Evolutionary conservation across 2,888 invertebrate genomes (phyloP).

Genomic region (Acleris laterana): DNA sequence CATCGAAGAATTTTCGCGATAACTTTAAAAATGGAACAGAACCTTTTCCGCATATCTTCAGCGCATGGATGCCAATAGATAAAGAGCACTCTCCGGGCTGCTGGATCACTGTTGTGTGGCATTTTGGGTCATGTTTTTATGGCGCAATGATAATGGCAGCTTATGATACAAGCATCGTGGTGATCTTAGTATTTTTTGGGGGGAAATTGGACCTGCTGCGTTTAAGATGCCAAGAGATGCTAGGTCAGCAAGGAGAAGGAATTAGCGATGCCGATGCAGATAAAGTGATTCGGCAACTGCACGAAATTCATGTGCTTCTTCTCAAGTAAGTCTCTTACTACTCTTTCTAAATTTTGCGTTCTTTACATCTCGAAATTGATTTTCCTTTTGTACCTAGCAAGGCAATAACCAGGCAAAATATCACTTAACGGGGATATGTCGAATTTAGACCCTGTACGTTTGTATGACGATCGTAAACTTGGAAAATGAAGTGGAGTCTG

Average conservation of each 20-base stretch:
- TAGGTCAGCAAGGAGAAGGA: constrained; percentile 45
- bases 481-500: too few species aligned
- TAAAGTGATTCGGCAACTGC: constrained; percentile 54
- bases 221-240: constrained; percentile 64
- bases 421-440: too few species aligned
- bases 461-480: too few species aligned
- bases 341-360: too few species aligned
- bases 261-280: constrained; percentile 49
- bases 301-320: constrained; percentile 57
- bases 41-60: constrained; percentile 70
- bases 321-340: constrained; percentile 62
- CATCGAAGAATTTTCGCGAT: constrained; percentile 58
- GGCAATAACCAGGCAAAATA: not conserved
- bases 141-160: constrained; percentile 64
- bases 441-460: too few species aligned
- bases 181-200: constrained; percentile 69
- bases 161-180: constrained; percentile 63
- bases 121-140: constrained; percentile 55
- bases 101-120: constrained; percentile 67
- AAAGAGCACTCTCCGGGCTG: constrained; percentile 64
- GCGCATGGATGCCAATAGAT: constrained; percentile 73
- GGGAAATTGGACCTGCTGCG: constrained; percentile 68
- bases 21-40: constrained; percentile 61
- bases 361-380: not conserved
- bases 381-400: not conserved